phyloP scores from a whole-genome alignment of 2,797 vertebrate genomes.

The Chaenodraco wilsoni region DNA sequence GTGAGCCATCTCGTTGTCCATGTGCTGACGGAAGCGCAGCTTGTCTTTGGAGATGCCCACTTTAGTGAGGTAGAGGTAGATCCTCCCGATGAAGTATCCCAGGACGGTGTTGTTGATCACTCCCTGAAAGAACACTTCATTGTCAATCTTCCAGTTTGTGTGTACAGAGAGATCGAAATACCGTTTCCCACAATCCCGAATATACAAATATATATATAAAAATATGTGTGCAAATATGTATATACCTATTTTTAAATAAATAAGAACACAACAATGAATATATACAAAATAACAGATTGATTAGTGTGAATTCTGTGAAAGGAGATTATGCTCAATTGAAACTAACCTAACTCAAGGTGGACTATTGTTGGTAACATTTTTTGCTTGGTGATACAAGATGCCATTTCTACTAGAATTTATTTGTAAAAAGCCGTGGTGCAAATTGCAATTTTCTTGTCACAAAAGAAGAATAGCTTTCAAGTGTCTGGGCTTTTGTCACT shows the following conservation, averaged over 20 bases:
- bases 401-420: not conserved
- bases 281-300: no score
- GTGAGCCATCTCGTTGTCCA: conserved; percentile 99
- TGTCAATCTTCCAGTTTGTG: no score
- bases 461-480: not conserved
- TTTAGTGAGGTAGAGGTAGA: conserved; percentile 97
- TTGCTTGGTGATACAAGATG: not conserved
- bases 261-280: no score
- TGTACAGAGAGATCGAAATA: no score
- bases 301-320: not conserved
- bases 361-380: no score
- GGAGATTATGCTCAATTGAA: not conserved
- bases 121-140: conserved; percentile 77
- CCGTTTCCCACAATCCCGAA: no score
- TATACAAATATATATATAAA: no score
- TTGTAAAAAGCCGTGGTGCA: not conserved
- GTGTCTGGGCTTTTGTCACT: not conserved
- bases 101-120: conserved; percentile 98
- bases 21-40: conserved; percentile 98
- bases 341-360: no score
- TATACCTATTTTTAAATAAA: no score
- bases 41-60: conserved; percentile 94
- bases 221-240: no score
- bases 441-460: not conserved
- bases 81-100: conserved; percentile 98